Evolutionary conservation across 1,140 invertebrate species (phyloP), one percentile per base, ranked within the genome.

Genomic region (Argopecten irradians): DNA sequence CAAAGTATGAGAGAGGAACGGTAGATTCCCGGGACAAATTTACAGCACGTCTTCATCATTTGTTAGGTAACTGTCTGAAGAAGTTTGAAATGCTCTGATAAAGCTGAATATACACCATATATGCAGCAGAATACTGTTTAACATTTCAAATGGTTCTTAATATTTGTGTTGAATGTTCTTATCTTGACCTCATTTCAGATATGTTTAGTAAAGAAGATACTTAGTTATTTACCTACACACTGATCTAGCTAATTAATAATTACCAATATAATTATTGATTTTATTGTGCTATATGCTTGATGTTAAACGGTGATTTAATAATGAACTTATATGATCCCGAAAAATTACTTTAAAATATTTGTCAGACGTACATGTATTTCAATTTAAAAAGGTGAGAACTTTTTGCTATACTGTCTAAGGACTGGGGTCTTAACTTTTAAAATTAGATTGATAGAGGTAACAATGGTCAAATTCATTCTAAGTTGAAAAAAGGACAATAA

Each of bases 11-110:
- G 82, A 43, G 94, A 34, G 92, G 91, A 19, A 94, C 94, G 8
- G 90, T 95, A 13, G 94, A 95, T 83, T 92, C 94, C 7, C 91
- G 94, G 34, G 93, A 94, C 87, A 93, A 90, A 84, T 93, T 92
- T 84, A 90, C 93, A 36, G 86, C 91, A 14, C 83, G 92, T 43
- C 88, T 95, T 13, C 91, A 94, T 86, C 90, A 93, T 22, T 87
- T 94, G 84, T 85, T 94, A 35, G 91, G 94, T 94, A 92, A 87
- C 82, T 43, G 32, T 32, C 22, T 32, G 28, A 0, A 34, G 19
- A 39, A 39, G n/a, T n/a, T n/a, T n/a, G n/a, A n/a, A n/a, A n/a
- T n/a, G n/a, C n/a, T n/a, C n/a, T n/a, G n/a, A n/a, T n/a, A n/a
- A n/a, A n/a, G n/a, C n/a, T n/a, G n/a, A n/a, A n/a, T n/a, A n/a